Evolutionary conservation across 2,113 vertebrate species (phyloP), one percentile per base, ranked within the genome.

Genomic region (Rhipidura dahli): DNA sequence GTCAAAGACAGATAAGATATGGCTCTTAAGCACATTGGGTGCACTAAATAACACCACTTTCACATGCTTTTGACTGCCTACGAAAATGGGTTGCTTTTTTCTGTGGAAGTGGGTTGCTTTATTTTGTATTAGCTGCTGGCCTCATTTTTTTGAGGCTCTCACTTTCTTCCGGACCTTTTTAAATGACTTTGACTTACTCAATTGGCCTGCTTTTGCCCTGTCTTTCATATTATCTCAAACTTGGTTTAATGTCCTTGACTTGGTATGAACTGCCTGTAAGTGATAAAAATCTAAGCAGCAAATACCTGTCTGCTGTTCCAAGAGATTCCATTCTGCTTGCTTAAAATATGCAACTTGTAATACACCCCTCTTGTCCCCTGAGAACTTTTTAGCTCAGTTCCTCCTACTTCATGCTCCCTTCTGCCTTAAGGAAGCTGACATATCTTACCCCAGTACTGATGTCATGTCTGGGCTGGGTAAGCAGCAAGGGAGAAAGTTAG

Each of bases 101-200:
- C 83, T 71, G 14, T 70, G 49, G 72, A 91, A 84, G 61, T 42
- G 65, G 35, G n/a, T 65, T 91, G 51, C 77, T 94, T 66, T 92
- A 78, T 42, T 93, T 92, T 82, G 65, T 39, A 56, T 92, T 91
- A 93, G 72, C 83, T 92, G 63, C 65, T 91, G 87, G 65, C 78
- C 84, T 95, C 3, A 0, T 92, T 93, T 87, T 84, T 82, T 66
- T 64, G 53, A 92, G 89, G 59, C 60, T 47, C 4, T 64, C 33
- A 22, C 45, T 83, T 91, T 75, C 50, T 6, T 9, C 28, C 85
- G 71, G 59, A 87, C 75, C 50, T 91, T 89, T 89, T 44, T 0
- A 66, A 93, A 66, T 87, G 3, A 83, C 69, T 76, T 91, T 82
- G 49, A 85, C 45, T 83, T 64, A 39, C 53, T 76, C 61, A 12